Percentiles rank a stretch among this genome's conserved stretches.
Conservation (phyloP, 1,140 invertebrate genomes). For the Panagrolaimus sp. region DNA sequence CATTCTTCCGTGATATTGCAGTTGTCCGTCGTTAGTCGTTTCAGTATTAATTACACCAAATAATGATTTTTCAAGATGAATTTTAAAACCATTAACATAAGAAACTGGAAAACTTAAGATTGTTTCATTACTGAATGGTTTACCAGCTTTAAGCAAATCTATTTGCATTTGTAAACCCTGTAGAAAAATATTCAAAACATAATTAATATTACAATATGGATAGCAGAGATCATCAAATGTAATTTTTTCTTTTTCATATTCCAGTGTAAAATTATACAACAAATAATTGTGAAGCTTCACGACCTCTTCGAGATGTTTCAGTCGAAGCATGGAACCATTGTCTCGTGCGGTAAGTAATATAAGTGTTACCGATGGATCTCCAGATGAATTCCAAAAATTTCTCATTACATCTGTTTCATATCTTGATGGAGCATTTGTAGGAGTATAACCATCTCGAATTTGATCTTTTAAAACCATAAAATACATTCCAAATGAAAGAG, state of each 20-base stretch:
- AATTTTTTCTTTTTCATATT: conserved; percentile 20
- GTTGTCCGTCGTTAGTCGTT: background rate
- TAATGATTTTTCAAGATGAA: conserved; percentile 44
- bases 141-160: conserved; percentile 14
- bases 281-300: conserved; percentile 29
- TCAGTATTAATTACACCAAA: conserved; percentile 46
- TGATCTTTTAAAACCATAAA: conserved; percentile 48
- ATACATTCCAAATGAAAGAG: conserved; percentile 40
- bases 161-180: conserved; percentile 20
- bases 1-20: conserved; percentile 8
- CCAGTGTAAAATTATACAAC: conserved; percentile 33
- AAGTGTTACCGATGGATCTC: conserved; percentile 46
- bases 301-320: conserved; percentile 37
- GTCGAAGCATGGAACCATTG: conserved; percentile 42
- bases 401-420: conserved; percentile 43
- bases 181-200: conserved; percentile 42
- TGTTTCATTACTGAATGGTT: conserved; percentile 6
- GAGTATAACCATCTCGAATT: conserved; percentile 55
- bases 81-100: conserved; percentile 34
- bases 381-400: conserved; percentile 46
- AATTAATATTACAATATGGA: conserved; percentile 49
- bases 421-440: conserved; percentile 50
- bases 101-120: conserved; percentile 41
- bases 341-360: conserved; percentile 40
- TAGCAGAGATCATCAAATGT: conserved; percentile 41